Conservation (phyloP, 1,140 invertebrate genomes). For the Leptinotarsa defecta region DNA sequence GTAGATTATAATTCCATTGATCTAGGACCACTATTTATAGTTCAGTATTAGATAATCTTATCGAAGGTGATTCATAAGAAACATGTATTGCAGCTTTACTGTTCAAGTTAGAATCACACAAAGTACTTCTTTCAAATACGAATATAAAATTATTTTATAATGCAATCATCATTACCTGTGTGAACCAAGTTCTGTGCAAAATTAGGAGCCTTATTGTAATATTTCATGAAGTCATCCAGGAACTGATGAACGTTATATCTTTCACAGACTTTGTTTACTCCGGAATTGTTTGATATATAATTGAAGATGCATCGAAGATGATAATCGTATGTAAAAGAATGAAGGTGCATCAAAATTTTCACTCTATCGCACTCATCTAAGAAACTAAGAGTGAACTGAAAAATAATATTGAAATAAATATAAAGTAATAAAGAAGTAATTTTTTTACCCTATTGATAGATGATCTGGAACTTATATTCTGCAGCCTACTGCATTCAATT, state of each 20-base stretch:
- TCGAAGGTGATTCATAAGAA: neutral
- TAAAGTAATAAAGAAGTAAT: neutral
- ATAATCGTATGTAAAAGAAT: conserved; percentile 89
- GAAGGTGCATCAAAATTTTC: conserved; percentile 76
- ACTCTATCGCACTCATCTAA: conserved; percentile 79
- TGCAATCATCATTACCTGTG: conserved; percentile 60
- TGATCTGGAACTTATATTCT: conserved; percentile 60
- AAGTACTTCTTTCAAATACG: neutral
- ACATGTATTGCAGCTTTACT: neutral
- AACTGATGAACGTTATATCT: conserved; percentile 79
- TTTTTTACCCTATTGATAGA: conserved; percentile 62
- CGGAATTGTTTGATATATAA: conserved; percentile 67
- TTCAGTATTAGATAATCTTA: too few relatives aligned
- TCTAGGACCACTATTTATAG: too few relatives aligned
- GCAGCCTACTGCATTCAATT: conserved; percentile 69
- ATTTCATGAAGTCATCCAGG: conserved; percentile 81
- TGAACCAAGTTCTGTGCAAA: conserved; percentile 80
- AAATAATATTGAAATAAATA: conserved; percentile 39
- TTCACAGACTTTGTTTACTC: conserved; percentile 65
- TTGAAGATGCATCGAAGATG: conserved; percentile 76
- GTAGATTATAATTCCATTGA: too few relatives aligned
- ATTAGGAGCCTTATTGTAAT: conserved; percentile 83
- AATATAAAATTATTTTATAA: conserved; percentile 8
- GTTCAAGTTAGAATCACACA: neutral
- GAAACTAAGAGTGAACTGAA: conserved; percentile 72